Evolutionary conservation across 2,888 invertebrate genomes (phyloP), one percentile per base, ranked within the genome.

Genomic region (Lysandra coridon): DNA sequence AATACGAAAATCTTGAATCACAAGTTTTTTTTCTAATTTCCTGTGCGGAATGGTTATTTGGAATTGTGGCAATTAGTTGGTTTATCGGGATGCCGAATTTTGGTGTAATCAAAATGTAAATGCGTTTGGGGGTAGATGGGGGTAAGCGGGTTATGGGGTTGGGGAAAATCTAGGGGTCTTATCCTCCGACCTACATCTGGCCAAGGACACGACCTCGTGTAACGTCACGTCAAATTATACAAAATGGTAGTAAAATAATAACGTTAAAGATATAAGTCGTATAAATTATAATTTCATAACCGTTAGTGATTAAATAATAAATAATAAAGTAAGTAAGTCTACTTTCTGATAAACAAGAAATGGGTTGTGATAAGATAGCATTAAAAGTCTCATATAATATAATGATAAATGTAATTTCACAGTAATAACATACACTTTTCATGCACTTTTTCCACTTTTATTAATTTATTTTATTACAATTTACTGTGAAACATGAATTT

Each of bases 161-260:
- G 69, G 64, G 64, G 64, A 23, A 62, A 62, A 62, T 62, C 60
- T 62, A 10, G 64, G 64, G 69, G 33, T 84, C 78, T 93, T 93
- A 93, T 94, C 94, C 93, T 86, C 82, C 89, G 93, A 88, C 94
- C 94, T 88, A 94, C 91, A 93, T 94, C 93, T 92, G 37, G 40
- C 80, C 90, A 92, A 93, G 93, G 94, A 89, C 92, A 89, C 84
- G 90, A 85, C 91, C 91, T 88, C 89, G 88, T 81, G 80, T 76
- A 23, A 37, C 69, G 33, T 69, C 17, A 69, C 69, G 69, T 69
- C 17, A 69, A 69, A 33, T 69, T 37, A 69, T 37, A 69, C 69
- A 33, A 14, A 12, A 12, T 30, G 1, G 69, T 37, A 69, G 14
- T 69, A 69, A 33, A 69, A 69, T 64, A 30, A 69, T 69, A 69